phyloP scores from a whole-genome alignment of 1,140 invertebrate genomes.

The Drosophila mayri region DNA sequence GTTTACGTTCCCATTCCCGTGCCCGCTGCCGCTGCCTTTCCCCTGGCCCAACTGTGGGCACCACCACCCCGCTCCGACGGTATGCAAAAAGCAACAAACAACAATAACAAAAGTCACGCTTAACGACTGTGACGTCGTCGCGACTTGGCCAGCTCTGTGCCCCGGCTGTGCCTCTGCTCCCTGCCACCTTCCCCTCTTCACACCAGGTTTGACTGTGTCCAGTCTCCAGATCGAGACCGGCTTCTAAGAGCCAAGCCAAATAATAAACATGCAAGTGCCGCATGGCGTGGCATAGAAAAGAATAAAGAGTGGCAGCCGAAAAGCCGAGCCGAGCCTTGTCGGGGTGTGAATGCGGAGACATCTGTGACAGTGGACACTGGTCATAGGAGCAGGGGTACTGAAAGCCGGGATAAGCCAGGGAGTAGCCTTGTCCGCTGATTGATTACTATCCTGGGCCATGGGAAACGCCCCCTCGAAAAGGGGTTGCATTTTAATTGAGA shows the following conservation, averaged over 20 bases:
- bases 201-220: conserved; percentile 22
- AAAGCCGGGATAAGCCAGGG: conserved; percentile 25
- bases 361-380: conserved; percentile 31
- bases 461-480: conserved; percentile 50
- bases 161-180: not conserved
- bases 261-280: conserved; percentile 60
- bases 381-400: not conserved
- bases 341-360: conserved; percentile 64
- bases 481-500: conserved; percentile 82
- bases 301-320: conserved; percentile 72
- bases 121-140: conserved; percentile 76
- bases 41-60: conserved; percentile 6
- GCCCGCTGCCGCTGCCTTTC: conserved; percentile 9
- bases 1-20: conserved; percentile 58
- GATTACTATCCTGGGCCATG: conserved; percentile 59
- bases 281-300: conserved; percentile 58
- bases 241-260: conserved; percentile 51
- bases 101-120: conserved; percentile 82
- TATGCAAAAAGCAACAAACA: conserved; percentile 82
- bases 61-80: conserved; percentile 30
- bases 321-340: conserved; percentile 26
- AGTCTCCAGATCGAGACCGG: conserved; percentile 48
- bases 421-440: conserved; percentile 59
- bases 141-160: conserved; percentile 59
- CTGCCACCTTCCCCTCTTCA: not conserved